Evolutionary conservation across 2,888 invertebrate genomes (phyloP).

Genomic region (Mimachlamys varia): DNA sequence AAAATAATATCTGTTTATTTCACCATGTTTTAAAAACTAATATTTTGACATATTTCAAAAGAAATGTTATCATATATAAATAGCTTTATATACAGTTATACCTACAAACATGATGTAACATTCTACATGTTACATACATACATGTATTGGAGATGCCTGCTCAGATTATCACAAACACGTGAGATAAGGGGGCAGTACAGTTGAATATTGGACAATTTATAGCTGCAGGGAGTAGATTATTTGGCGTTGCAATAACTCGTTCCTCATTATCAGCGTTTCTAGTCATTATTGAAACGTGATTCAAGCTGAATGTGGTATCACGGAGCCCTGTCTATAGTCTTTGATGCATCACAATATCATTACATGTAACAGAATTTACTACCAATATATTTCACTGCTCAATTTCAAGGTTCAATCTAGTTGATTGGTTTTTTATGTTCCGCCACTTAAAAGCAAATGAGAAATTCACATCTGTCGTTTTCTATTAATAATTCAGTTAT

Average conservation of each 20-base stretch:
- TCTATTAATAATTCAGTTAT: neutral
- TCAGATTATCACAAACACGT: neutral
- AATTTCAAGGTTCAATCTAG: neutral
- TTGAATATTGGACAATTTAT: neutral
- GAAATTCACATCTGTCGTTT: neutral
- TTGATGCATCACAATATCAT: neutral
- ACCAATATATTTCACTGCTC: neutral
- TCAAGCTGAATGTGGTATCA: neutral
- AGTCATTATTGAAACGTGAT: neutral
- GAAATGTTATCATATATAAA: neutral
- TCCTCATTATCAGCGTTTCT: neutral
- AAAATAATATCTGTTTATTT: neutral
- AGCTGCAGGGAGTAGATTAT: neutral
- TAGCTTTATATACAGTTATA: neutral
- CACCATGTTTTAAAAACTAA: neutral
- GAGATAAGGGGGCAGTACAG: neutral
- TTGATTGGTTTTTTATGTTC: neutral
- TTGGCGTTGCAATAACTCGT: neutral
- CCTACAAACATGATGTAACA: neutral
- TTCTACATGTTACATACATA: neutral
- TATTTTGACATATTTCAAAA: neutral
- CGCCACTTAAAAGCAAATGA: neutral
- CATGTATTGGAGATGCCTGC: neutral
- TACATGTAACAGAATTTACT: neutral
- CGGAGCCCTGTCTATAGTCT: neutral